Conservation (phyloP, 1,140 invertebrate genomes). For the Heliconius hermathena region DNA sequence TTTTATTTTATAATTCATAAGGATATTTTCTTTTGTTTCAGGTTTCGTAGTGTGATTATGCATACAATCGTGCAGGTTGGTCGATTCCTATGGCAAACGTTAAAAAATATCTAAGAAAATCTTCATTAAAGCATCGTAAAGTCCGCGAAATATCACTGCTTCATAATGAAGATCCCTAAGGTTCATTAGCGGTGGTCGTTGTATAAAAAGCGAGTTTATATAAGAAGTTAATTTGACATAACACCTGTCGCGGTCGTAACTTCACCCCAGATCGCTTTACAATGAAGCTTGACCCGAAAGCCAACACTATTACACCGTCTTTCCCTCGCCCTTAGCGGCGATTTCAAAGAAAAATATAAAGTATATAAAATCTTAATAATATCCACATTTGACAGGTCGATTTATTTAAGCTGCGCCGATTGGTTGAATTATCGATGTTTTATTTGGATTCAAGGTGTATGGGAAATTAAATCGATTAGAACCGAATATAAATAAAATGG, state of each 20-base stretch:
- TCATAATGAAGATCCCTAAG: constrained; percentile 2
- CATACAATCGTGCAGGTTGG: constrained; percentile 54
- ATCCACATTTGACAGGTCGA: constrained; percentile 69
- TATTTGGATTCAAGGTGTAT: constrained; percentile 47
- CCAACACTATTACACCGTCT: constrained; percentile 61
- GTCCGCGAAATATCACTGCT: constrained; percentile 35
- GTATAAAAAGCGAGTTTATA: constrained; percentile 75
- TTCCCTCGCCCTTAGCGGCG: constrained; percentile 62
- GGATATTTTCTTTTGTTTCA: constrained; percentile 53
- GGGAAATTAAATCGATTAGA: constrained; percentile 41
- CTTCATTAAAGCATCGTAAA: constrained; percentile 52
- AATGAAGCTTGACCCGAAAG: constrained; percentile 67
- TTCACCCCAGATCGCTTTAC: constrained; percentile 70
- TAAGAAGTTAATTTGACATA: constrained; percentile 78
- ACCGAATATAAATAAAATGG: constrained; percentile 10
- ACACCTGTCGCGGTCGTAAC: constrained; percentile 79
- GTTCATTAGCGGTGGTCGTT: constrained; percentile 68
- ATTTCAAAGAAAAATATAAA: constrained; percentile 68
- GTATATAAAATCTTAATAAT: constrained; percentile 71
- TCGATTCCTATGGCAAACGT: constrained; percentile 13
- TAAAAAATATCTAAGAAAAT: constrained; percentile 43
- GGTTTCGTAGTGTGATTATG: constrained; percentile 41
- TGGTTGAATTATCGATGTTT: constrained; percentile 56
- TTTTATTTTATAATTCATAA: not conserved
- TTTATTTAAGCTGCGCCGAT: constrained; percentile 57